phyloP scores from a whole-genome alignment of 2,797 vertebrate species.

The Bufotes viridis region DNA sequence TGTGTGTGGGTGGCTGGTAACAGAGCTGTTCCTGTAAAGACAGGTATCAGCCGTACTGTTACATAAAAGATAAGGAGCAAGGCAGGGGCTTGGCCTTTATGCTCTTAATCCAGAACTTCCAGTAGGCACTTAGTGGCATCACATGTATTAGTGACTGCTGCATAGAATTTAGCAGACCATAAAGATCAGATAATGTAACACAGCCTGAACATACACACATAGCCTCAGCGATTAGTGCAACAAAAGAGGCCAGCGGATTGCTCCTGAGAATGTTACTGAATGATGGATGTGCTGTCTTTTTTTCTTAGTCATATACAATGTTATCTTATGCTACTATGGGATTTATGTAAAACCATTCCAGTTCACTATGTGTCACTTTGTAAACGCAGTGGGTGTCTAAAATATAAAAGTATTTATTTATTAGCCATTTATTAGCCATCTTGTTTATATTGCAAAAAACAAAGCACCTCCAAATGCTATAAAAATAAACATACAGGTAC shows the following conservation, averaged over 20 bases:
- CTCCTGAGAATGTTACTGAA: constrained; percentile 31
- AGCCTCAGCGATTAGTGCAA: constrained; percentile 35
- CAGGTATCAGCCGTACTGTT: constrained; percentile 40
- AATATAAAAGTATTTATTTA: background rate
- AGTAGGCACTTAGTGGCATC: constrained; percentile 41
- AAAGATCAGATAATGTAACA: constrained; percentile 50
- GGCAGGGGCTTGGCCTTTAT: constrained; percentile 42
- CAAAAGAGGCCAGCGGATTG: constrained; percentile 43
- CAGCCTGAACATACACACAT: constrained; percentile 35
- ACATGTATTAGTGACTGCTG: constrained; percentile 26
- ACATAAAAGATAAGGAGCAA: constrained; percentile 45
- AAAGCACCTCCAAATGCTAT: no score
- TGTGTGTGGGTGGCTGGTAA: constrained; percentile 37
- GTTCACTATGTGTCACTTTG: background rate
- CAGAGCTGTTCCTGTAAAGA: constrained; percentile 41
- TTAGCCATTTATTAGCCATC: no score
- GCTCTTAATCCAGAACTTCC: constrained; percentile 45
- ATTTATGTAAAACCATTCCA: background rate
- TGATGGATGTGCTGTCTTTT: constrained; percentile 33
- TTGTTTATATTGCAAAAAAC: no score
- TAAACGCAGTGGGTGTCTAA: background rate
- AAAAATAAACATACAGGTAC: no score
- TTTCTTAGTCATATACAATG: background rate
- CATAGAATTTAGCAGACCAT: constrained; percentile 49
- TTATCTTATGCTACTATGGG: background rate